These are phyloP conservation scores for Camelus bactrianus DNA, from an alignment of 2,113 vertebrate genomes.

Conservation along the genomic window DNA sequence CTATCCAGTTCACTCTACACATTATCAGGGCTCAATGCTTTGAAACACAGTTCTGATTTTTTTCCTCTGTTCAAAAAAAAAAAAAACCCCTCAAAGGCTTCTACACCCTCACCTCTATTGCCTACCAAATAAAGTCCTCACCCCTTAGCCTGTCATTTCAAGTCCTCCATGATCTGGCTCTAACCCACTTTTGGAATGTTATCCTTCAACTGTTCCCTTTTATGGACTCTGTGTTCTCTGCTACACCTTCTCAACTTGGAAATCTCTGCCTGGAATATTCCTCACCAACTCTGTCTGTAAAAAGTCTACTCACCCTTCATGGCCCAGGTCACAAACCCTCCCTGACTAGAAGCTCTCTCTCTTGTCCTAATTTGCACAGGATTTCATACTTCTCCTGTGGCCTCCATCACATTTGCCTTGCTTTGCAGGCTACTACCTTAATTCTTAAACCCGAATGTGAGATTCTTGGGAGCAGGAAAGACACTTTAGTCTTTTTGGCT, in stretches of 20 bases:
- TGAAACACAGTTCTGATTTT: conserved; percentile 38
- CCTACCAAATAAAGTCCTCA: conserved; percentile 68
- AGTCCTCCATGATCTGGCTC: conserved; percentile 53
- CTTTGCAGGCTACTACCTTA: not conserved
- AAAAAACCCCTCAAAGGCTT: not conserved
- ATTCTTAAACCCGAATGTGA: not conserved
- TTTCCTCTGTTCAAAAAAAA: not conserved
- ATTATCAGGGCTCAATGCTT: not conserved
- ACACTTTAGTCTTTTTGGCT: not conserved
- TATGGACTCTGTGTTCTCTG: conserved; percentile 67
- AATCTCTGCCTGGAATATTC: conserved; percentile 65
- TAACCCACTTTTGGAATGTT: conserved; percentile 64
- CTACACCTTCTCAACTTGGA: conserved; percentile 73
- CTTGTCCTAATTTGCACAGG: conserved; percentile 10
- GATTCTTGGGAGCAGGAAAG: not conserved
- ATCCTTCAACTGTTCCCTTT: conserved; percentile 68
- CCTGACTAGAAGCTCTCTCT: not conserved
- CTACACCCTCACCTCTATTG: not conserved
- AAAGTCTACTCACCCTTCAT: conserved; percentile 39
- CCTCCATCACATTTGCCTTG: not conserved
- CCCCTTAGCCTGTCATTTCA: conserved; percentile 61
- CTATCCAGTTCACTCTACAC: not conserved
- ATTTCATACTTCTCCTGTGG: conserved; percentile 8
- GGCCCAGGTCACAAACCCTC: not conserved
- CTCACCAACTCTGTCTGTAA: conserved; percentile 52